Percentiles rank a stretch among this genome's conserved stretches.
phyloP scores from a whole-genome alignment of 1,140 invertebrate genomes.

The Platyura marginata region DNA sequence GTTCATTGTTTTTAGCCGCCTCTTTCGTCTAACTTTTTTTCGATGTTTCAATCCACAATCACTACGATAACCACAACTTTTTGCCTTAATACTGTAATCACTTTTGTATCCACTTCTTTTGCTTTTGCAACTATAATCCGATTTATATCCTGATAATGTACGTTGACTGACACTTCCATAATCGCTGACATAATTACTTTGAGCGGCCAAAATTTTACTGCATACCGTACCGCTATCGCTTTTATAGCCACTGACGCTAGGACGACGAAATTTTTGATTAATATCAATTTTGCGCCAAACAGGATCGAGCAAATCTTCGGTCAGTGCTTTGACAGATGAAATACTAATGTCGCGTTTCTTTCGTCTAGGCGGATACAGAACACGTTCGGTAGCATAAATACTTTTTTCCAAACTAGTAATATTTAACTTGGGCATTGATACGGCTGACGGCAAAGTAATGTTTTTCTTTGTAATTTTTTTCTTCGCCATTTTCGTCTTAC shows the following conservation, averaged over 20 bases:
- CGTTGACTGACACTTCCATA: slow-evolving; percentile 29
- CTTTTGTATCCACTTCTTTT: slow-evolving; percentile 31
- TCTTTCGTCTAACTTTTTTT: slow-evolving; percentile 12
- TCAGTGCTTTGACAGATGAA: slow-evolving; percentile 25
- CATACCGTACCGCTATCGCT: slow-evolving; percentile 23
- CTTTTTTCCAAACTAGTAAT: slow-evolving; percentile 40
- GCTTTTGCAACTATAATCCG: slow-evolving; percentile 30
- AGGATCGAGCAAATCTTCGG: slow-evolving; percentile 31
- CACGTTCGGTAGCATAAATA: slow-evolving; percentile 47
- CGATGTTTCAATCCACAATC: slow-evolving; percentile 9
- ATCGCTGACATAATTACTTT: slow-evolving; percentile 37
- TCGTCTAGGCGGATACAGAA: slow-evolving; percentile 52
- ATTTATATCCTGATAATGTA: slow-evolving; percentile 30
- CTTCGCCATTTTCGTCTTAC: too few species aligned
- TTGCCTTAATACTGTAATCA: slow-evolving; percentile 29
- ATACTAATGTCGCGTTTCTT: slow-evolving; percentile 33
- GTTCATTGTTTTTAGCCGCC: slow-evolving; percentile 9
- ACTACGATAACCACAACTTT: slow-evolving; percentile 25
- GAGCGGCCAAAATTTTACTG: slow-evolving; percentile 30
- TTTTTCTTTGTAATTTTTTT: too few species aligned
- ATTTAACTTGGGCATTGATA: slow-evolving; percentile 27
- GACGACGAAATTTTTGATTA: slow-evolving; percentile 35
- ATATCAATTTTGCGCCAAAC: slow-evolving; percentile 40
- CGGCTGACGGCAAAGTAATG: slow-evolving; percentile 8
- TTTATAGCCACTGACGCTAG: slow-evolving; percentile 18